phyloP scores from a whole-genome alignment of 2,797 vertebrate species.

The Adelosebastes latens region DNA sequence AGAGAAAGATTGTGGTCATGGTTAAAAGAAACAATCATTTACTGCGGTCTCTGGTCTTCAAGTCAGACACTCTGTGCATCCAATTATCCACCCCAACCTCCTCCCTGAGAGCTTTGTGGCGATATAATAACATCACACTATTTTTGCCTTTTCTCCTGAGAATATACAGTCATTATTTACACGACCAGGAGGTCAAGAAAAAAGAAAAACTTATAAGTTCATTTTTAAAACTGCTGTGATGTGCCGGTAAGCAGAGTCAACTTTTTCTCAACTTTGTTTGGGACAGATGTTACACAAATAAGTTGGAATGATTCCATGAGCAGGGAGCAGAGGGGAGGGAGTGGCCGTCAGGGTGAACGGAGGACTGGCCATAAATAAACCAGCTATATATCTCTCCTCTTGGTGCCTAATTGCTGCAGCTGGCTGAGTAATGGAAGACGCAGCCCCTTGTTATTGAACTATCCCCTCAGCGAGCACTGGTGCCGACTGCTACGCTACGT shows the following conservation, averaged over 20 bases:
- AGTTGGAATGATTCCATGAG: neutral
- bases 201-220: neutral
- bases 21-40: no score
- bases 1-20: no score
- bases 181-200: neutral
- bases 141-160: neutral
- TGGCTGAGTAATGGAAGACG: slow-evolving; percentile 42
- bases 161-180: neutral
- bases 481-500: slow-evolving; percentile 11
- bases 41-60: no score
- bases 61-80: neutral
- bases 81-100: neutral
- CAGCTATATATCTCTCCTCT: slow-evolving; percentile 23
- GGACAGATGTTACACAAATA: neutral
- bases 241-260: neutral
- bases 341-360: neutral
- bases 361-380: slow-evolving; percentile 37
- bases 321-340: neutral
- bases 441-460: slow-evolving; percentile 38
- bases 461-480: slow-evolving; percentile 15
- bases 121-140: no score
- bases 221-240: no score
- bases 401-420: slow-evolving; percentile 32
- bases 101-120: neutral
- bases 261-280: neutral